Percentiles rank a stretch among this genome's conserved stretches.
Conservation (phyloP, 2,888 invertebrate genomes). For the Augiades crinisus region DNA sequence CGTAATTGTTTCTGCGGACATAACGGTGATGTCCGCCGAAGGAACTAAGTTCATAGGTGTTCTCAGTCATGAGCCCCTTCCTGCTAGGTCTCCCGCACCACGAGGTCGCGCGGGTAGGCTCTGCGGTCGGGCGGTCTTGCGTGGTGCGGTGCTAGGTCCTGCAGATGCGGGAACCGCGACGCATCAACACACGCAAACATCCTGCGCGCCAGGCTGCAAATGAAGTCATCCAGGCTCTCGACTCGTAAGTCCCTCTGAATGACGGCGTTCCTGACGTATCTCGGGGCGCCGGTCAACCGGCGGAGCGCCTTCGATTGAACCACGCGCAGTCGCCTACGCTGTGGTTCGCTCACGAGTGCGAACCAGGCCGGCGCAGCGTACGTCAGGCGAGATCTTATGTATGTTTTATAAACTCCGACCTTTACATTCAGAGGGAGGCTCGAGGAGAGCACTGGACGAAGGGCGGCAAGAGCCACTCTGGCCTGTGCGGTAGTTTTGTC, state of each 20-base stretch:
- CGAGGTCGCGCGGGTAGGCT: slow-evolving; percentile 4
- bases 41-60: no score
- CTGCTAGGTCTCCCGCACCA: no score
- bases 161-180: no score
- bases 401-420: slow-evolving; percentile 19
- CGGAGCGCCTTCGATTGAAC: background rate
- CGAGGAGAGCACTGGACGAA: slow-evolving; percentile 29
- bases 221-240: slow-evolving; percentile 24
- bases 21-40: no score
- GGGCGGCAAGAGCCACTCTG: slow-evolving; percentile 26
- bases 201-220: background rate
- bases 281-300: background rate
- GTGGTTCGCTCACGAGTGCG: background rate
- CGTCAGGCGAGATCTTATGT: slow-evolving; percentile 17
- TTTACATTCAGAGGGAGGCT: slow-evolving; percentile 32
- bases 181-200: slow-evolving; percentile 8
- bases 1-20: no score
- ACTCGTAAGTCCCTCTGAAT: slow-evolving; percentile 12
- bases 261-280: slow-evolving; percentile 5
- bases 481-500: background rate
- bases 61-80: no score
- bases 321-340: background rate
- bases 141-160: no score
- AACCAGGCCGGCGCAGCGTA: slow-evolving; percentile 25
- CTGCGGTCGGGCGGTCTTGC: slow-evolving; percentile 6